Evolutionary conservation across 2,113 vertebrate genomes (phyloP).

Genomic region (Hepsetus odoe): DNA sequence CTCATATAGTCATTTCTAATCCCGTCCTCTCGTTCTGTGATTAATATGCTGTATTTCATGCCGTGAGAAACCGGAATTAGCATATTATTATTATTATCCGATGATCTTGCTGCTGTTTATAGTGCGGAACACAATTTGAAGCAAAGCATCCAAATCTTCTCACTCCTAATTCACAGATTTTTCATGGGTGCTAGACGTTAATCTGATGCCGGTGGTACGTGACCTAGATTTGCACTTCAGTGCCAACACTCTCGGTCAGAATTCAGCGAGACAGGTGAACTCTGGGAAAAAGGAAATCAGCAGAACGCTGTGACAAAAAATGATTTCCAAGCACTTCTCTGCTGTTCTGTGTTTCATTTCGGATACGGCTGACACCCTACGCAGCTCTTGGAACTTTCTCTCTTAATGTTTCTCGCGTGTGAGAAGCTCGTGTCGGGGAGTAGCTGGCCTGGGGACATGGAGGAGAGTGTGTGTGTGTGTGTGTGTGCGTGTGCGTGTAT

Average conservation of each 20-base stretch:
- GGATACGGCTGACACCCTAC: slow-evolving; percentile 4
- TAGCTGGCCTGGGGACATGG: background rate
- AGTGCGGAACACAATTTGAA: background rate
- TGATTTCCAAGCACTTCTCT: slow-evolving; percentile 37
- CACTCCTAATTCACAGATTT: background rate
- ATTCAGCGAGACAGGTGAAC: slow-evolving; percentile 20
- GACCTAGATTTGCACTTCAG: slow-evolving; percentile 41
- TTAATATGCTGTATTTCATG: background rate
- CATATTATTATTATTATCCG: background rate
- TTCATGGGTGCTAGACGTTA: background rate
- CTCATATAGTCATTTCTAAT: too few species aligned
- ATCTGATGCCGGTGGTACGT: background rate
- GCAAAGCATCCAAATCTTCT: background rate
- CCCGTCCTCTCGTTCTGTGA: too few species aligned
- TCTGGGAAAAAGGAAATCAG: slow-evolving; percentile 20
- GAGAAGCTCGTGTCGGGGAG: slow-evolving; percentile 12
- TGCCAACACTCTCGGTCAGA: background rate
- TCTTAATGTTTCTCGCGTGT: slow-evolving; percentile 7
- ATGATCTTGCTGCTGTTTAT: background rate
- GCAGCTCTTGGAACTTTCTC: slow-evolving; percentile 8
- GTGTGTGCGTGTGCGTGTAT: too few species aligned
- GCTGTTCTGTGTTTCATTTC: slow-evolving; percentile 23
- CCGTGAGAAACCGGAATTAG: background rate
- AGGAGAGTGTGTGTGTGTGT: background rate
- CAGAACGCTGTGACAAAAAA: slow-evolving; percentile 19